Percentiles rank a stretch among this genome's conserved stretches.
Conservation (phyloP, 2,888 invertebrate species). For the Agrenia bidenticulata region DNA sequence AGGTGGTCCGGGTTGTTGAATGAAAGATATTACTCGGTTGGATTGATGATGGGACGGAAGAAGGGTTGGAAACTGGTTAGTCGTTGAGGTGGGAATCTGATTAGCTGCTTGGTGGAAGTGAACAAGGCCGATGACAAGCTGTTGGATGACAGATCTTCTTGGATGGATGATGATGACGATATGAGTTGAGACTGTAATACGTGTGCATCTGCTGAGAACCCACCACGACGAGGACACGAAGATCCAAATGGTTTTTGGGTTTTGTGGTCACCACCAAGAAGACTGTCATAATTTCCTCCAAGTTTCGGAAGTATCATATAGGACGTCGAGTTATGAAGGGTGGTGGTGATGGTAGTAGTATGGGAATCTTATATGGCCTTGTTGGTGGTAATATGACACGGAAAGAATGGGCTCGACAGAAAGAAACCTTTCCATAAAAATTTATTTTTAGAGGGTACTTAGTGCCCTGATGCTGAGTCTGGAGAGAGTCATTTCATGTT, state of each 20-base stretch:
- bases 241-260: slow-evolving; percentile 36
- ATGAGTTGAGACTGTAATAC: background rate
- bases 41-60: background rate
- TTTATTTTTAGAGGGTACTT: slow-evolving; percentile 43
- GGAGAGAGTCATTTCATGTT: slow-evolving; percentile 49
- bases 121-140: slow-evolving; percentile 37
- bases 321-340: background rate
- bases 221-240: slow-evolving; percentile 21
- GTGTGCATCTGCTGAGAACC: slow-evolving; percentile 5
- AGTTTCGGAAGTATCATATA: slow-evolving; percentile 15
- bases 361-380: background rate
- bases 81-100: slow-evolving; percentile 30
- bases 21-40: slow-evolving; percentile 1
- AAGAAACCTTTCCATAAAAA: slow-evolving; percentile 33
- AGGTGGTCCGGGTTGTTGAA: slow-evolving; percentile 14
- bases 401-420: slow-evolving; percentile 21
- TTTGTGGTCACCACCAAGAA: slow-evolving; percentile 46
- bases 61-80: background rate
- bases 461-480: slow-evolving; percentile 33
- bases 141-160: slow-evolving; percentile 38
- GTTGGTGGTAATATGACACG: slow-evolving; percentile 29
- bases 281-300: slow-evolving; percentile 19
- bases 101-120: slow-evolving; percentile 23
- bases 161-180: slow-evolving; percentile 1
- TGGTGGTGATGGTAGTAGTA: background rate